Evolutionary conservation across 2,797 vertebrate genomes (phyloP), one percentile per base, ranked within the genome.

Genomic region (Adelosebastes latens): DNA sequence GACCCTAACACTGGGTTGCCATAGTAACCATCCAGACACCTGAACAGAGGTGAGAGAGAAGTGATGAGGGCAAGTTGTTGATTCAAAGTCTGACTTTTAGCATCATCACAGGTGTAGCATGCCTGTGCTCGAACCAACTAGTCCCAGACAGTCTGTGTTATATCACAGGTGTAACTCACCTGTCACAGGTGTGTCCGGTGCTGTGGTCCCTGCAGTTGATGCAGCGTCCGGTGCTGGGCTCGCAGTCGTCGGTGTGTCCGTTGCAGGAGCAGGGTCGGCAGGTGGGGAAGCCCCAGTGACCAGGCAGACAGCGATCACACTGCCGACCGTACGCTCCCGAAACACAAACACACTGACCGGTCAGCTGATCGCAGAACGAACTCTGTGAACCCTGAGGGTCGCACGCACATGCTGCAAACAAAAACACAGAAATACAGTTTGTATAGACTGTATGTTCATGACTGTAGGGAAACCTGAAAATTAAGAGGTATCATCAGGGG

Each of bases 271-370:
- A 99, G 55, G 95, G 96, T 42, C 96, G 96, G 84, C 99, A 99
- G 88, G 83, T 87, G 0, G 99, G 98, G 88, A 99, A 99, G 25
- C 98, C 97, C 99, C 99, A 99, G 92, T 97, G 95, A n/a, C 96
- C 96, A 0, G 97, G 97, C 65, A 98, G 93, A 83, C 99, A 99
- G 39, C 88, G 95, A 69, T 99, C 97, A 5, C 99, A 99, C 83
- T 97, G 97, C 4, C 97, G 96, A 1, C 96, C 90, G 0, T 96
- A 97, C 1, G 96, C 96, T 0, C 97, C 97, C 0, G 94, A 78
- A 34, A 98, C 95, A 82, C 99, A 99, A 16, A 82, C 93, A 65
- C 99, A 99, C 95, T 98, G 98, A 55, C 99, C 99, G 0, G 95
- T 97, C 82, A 96, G 69, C 2, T 95, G 91, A 0, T 98, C 92